These are phyloP conservation scores for Zaprionus capensis DNA, from an alignment of 1,140 invertebrate genomes.

Conservation along the genomic window DNA sequence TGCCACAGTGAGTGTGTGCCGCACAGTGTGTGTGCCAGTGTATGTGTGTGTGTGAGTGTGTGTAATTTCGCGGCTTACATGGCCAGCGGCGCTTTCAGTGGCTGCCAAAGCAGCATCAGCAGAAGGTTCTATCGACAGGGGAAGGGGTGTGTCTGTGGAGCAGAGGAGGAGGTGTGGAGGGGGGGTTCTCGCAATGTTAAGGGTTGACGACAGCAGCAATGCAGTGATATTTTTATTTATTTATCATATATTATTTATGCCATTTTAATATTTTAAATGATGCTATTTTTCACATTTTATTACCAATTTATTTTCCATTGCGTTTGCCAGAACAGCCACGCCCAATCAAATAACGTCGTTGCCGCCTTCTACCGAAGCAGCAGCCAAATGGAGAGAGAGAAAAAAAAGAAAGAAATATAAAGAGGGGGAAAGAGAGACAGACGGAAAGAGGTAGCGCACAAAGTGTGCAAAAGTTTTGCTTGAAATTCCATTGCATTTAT, in stretches of 20 bases:
- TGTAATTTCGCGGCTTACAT: conserved; percentile 53
- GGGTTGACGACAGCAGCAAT: conserved; percentile 47
- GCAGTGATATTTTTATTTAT: conserved; percentile 78
- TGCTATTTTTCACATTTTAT: conserved; percentile 80
- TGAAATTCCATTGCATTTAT: conserved; percentile 57
- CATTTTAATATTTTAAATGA: conserved; percentile 77
- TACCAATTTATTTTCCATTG: conserved; percentile 73
- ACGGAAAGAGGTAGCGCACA: not conserved
- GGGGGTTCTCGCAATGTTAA: not conserved
- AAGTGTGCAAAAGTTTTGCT: conserved; percentile 27
- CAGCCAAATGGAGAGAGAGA: conserved; percentile 1
- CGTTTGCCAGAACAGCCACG: conserved; percentile 35
- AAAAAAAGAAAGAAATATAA: not conserved
- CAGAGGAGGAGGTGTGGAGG: too few relatives aligned
- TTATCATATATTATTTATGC: conserved; percentile 79
- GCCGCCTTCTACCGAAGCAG: not conserved
- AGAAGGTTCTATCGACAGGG: not conserved
- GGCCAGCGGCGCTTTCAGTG: conserved; percentile 23
- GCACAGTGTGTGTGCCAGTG: conserved; percentile 14
- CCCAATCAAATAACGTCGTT: conserved; percentile 14
- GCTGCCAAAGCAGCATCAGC: not conserved
- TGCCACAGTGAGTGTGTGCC: conserved; percentile 8
- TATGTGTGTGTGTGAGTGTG: conserved; percentile 20
- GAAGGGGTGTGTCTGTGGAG: not conserved
- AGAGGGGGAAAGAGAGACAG: not conserved